Evolutionary conservation across 2,113 vertebrate species (phyloP), one percentile per base, ranked within the genome.

Genomic region (Dasyornis broadbenti): DNA sequence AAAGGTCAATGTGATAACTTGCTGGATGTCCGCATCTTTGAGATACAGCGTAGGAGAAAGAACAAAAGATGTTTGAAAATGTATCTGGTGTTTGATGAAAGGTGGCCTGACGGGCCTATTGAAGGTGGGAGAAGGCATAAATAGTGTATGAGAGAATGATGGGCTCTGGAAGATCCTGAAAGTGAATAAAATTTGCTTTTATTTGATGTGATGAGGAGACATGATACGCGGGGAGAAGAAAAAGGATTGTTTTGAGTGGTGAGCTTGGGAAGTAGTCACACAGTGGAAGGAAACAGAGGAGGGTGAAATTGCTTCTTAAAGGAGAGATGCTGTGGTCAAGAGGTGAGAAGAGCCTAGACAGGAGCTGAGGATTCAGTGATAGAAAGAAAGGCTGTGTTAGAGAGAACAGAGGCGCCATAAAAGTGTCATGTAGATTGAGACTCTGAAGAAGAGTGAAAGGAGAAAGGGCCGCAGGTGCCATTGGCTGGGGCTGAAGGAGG

Each of bases 41-140:
- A 88, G 90, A 31, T 80, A 42, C 42, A 65, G 54, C 50, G 6
- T 8, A 35, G 61, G 71, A 64, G 68, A 63, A 87, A 92, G 91
- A 91, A 94, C 78, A 92, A 88, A 94, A 94, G 59, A 19, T 91
- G 47, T 88, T 82, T 93, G 82, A 88, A 93, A 91, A 90, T 54
- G 21, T 52, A 30, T 61, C 84, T 86, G 69, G 28, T 87, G 50
- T 87, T 68, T 94, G 75, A 96, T 91, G 93, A 92, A 94, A 75
- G 59, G 45, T 82, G 50, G 66, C 54, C 44, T 50, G 89, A 91
- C 0, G 1, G 54, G 53, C 59, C 88, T 69, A 21, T 33, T 82
- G 82, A 94, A 96, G 78, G 50, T 78, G 16, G 45, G 59, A 89
- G 59, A 90, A 94, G 33, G n/a, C 64, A 91, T 97, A 65, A 92